Evolutionary conservation across 1,140 invertebrate genomes (phyloP).

Genomic region (Lepidurus apus): DNA sequence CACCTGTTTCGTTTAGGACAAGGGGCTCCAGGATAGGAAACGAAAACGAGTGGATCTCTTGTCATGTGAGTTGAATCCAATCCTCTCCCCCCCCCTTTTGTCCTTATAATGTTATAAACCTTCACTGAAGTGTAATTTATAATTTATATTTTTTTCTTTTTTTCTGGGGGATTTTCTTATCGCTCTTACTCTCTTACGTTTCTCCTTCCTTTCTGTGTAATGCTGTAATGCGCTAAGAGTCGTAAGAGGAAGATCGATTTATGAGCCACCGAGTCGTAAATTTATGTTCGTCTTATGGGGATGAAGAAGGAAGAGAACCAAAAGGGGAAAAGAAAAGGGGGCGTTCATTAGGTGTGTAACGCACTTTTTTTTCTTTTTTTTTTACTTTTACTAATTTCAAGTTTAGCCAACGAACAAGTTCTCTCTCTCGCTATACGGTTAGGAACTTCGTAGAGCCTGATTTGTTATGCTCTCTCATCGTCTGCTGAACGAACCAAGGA

Average conservation of each 20-base stretch:
- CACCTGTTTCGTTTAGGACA: neutral
- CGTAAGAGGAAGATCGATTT: neutral
- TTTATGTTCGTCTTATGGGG: neutral
- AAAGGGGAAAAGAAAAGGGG: too few species aligned
- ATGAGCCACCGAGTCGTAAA: neutral
- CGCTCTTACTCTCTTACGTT: neutral
- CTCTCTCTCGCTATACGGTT: neutral
- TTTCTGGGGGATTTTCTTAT: neutral
- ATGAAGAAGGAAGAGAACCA: neutral
- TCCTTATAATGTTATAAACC: too few species aligned
- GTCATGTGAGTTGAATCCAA: constrained; percentile 10
- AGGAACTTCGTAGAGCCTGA: neutral
- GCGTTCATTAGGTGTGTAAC: too few species aligned
- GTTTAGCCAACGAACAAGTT: neutral
- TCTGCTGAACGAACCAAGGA: neutral
- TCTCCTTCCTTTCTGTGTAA: neutral
- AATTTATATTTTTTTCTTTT: too few species aligned
- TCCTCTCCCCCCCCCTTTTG: too few species aligned
- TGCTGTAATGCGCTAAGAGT: neutral
- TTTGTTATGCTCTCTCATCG: constrained; percentile 10
- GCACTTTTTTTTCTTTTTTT: too few species aligned
- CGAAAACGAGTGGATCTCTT: neutral
- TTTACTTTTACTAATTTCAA: too few species aligned
- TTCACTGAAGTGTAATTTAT: too few species aligned
- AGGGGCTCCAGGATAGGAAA: neutral